A percentile compares a stretch with the other conserved stretches of the same genome.
Evolutionary conservation across 2,888 invertebrate species (phyloP).

Genomic region (Cheilosia urbana): DNA sequence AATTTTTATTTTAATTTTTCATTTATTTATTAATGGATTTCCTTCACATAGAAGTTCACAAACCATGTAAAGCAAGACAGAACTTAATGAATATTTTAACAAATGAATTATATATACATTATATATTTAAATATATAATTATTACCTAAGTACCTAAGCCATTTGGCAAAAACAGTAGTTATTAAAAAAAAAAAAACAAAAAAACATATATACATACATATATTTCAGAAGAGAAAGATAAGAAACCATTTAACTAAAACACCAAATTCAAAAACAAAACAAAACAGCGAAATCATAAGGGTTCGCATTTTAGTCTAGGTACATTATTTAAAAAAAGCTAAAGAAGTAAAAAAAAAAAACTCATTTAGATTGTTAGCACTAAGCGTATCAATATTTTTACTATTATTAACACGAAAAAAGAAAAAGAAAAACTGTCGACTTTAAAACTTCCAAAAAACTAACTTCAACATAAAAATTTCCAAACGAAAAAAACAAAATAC

Average conservation of each 20-base stretch:
- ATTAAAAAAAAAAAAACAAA: constrained; percentile 44
- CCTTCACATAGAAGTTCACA: constrained; percentile 64
- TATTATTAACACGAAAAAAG: constrained; percentile 67
- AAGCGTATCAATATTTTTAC: constrained; percentile 76
- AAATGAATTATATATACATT: constrained; percentile 46
- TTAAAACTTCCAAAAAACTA: constrained; percentile 60
- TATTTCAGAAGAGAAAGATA: constrained; percentile 54
- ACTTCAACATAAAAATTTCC: constrained; percentile 33
- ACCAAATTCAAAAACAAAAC: constrained; percentile 61
- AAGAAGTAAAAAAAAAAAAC: constrained; percentile 43
- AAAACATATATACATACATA: constrained; percentile 40
- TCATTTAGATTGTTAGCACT: constrained; percentile 75
- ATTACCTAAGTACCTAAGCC: constrained; percentile 83
- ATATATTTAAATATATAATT: constrained; percentile 76
- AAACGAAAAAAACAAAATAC: constrained; percentile 23
- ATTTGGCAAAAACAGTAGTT: constrained; percentile 81
- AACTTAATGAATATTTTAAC: constrained; percentile 61
- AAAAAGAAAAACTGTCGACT: constrained; percentile 40
- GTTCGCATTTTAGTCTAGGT: constrained; percentile 69
- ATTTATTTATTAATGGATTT: constrained; percentile 51
- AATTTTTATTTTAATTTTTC: constrained; percentile 26
- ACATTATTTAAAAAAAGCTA: constrained; percentile 55
- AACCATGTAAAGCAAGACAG: constrained; percentile 39
- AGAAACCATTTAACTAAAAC: constrained; percentile 63
- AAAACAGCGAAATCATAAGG: constrained; percentile 61